A percentile compares a stretch with the other conserved stretches of the same genome.
phyloP scores from a whole-genome alignment of 1,140 invertebrate species.

The Bradysia coprophila region DNA sequence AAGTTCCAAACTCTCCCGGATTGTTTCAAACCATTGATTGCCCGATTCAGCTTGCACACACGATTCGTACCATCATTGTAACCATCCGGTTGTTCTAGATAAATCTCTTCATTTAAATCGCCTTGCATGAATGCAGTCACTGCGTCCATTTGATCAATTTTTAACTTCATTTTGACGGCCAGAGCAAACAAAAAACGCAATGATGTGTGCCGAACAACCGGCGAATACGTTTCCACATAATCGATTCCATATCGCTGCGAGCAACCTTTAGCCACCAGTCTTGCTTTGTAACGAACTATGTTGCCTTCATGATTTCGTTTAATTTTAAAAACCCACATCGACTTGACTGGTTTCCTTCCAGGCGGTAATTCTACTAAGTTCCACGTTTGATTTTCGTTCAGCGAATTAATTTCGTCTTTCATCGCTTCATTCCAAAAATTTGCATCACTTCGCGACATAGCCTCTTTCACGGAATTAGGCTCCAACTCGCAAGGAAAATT shows the following conservation, averaged over 20 bases:
- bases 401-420: conserved; percentile 6
- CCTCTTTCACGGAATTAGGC: conserved; percentile 11
- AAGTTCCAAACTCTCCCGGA: conserved; percentile 11
- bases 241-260: conserved; percentile 8
- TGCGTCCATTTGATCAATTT: conserved; percentile 12
- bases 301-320: not conserved
- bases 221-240: conserved; percentile 9
- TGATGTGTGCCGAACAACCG: conserved; percentile 5
- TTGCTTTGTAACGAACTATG: conserved; percentile 2
- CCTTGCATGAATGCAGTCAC: conserved; percentile 9
- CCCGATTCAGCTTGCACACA: conserved; percentile 2
- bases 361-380: conserved; percentile 6
- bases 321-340: conserved; percentile 10
- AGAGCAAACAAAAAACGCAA: conserved; percentile 10
- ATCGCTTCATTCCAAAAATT: conserved; percentile 8
- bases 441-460: conserved; percentile 4
- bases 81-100: conserved; percentile 17
- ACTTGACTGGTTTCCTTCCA: conserved; percentile 6
- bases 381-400: conserved; percentile 9
- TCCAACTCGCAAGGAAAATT: too few species aligned
- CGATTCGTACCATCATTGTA: not conserved
- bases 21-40: conserved; percentile 1
- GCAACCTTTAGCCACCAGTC: conserved; percentile 11
- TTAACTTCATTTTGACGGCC: conserved; percentile 9
- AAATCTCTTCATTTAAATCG: conserved; percentile 16